Evolutionary conservation across 2,888 invertebrate genomes (phyloP), one percentile per base, ranked within the genome.

Genomic region (Drosophila ochracea): DNA sequence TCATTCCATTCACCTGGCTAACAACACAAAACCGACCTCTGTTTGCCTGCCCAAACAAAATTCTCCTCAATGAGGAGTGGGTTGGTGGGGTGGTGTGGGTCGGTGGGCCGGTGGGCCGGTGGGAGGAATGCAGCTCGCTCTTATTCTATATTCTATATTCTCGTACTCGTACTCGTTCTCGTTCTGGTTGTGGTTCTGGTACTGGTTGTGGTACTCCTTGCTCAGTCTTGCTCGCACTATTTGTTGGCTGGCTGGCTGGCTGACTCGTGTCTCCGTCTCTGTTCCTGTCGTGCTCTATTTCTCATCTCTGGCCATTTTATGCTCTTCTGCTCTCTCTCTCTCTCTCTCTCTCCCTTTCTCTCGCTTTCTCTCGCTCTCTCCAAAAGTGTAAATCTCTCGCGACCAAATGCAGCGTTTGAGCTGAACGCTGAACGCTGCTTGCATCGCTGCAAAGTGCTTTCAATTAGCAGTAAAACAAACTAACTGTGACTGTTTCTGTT

Each of bases 1-100:
- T 65, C 77, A 63, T 47, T 47, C 25, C 80, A 64, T 68, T 68
- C 78, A 65, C 78, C 66, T 59, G 64, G 72, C 67, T 25, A 54
- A 54, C 54, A 16, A 54, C 54, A 16, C 47, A 47, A 25, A 30
- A 10, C 55, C 50, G 61, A 62, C 55, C 55, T 57, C 28, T 39
- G 37, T 39, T 53, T 16, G 35, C 61, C 35, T 28, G 21, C 13
- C 61, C 54, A 39, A 57, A n/a, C 39, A 39, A 35, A n/a, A 25
- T 47, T 6, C 47, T 47, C 47, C 13, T 47, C 3, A 21, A 21
- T 1, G 43, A 7, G 21, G 1, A 19, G 9, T 19, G 39, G 39
- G 9, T 19, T 19, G 7, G 3, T 6, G 2, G 21, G 33, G 31
- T 2, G n/a, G n/a, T n/a, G 25, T 25, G 1, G 25, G 25, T 1